Percentiles rank a stretch among this genome's conserved stretches.
Evolutionary conservation across 2,888 invertebrate genomes (phyloP).

Genomic region (Aricia artaxerxes): DNA sequence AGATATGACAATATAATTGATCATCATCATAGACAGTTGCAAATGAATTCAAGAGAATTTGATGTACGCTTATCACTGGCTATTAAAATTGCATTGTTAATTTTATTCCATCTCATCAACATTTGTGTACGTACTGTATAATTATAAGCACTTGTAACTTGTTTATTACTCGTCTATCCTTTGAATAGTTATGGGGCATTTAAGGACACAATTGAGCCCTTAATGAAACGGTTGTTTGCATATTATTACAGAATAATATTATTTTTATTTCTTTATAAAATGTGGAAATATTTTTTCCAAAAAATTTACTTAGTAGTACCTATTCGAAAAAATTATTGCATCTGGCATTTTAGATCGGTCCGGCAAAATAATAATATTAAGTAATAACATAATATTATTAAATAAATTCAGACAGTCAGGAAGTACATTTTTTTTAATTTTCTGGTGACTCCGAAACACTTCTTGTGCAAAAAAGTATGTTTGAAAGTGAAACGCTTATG

Average conservation of each 20-base stretch:
- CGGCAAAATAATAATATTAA: neutral
- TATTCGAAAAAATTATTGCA: too few species aligned
- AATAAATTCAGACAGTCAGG: neutral
- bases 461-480: neutral
- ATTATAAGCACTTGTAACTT: neutral
- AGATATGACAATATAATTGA: neutral
- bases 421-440: neutral
- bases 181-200: neutral
- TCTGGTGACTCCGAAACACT: neutral
- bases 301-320: too few species aligned
- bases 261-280: too few species aligned
- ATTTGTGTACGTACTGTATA: slow-evolving; percentile 1
- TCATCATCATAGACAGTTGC: neutral
- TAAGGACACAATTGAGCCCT: neutral
- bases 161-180: neutral
- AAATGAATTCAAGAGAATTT: neutral
- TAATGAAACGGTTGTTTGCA: neutral
- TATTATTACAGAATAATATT: too few species aligned
- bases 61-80: neutral
- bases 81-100: slow-evolving; percentile 9
- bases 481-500: neutral
- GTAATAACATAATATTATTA: neutral
- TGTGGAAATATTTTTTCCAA: too few species aligned
- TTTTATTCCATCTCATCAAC: slow-evolving; percentile 8
- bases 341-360: neutral